A percentile compares a stretch with the other conserved stretches of the same genome.
Evolutionary conservation across 2,113 vertebrate species (phyloP).

Genomic region (Corythoichthys haematopterus): DNA sequence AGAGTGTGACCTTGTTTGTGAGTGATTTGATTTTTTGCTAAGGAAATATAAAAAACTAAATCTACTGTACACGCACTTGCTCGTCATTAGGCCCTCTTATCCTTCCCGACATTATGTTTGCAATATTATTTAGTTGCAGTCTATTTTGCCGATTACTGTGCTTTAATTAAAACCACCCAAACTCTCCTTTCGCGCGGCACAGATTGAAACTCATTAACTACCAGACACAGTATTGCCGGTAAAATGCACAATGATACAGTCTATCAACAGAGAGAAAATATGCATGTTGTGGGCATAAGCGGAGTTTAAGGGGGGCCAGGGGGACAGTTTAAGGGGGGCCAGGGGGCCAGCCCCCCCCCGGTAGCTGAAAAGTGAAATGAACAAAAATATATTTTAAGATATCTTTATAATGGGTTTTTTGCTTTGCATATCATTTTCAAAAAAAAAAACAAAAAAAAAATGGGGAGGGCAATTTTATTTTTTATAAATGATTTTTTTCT

Average conservation of each 20-base stretch:
- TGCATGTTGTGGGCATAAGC: slow-evolving; percentile 3
- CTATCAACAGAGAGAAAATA: slow-evolving; percentile 10
- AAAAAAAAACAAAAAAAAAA: too few species aligned
- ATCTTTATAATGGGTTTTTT: too few species aligned
- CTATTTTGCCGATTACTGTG: slow-evolving; percentile 43
- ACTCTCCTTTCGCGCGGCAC: slow-evolving; percentile 46
- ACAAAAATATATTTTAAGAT: too few species aligned
- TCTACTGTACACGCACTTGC: background rate
- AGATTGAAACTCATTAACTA: slow-evolving; percentile 56
- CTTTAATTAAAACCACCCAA: slow-evolving; percentile 59
- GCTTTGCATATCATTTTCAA: slow-evolving; percentile 9
- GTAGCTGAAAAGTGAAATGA: too few species aligned
- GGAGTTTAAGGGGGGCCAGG: too few species aligned
- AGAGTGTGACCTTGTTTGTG: slow-evolving; percentile 8
- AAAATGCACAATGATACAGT: slow-evolving; percentile 22
- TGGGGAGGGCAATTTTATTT: too few species aligned
- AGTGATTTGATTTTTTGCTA: slow-evolving; percentile 26
- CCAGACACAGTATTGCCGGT: slow-evolving; percentile 20
- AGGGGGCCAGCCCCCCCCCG: too few species aligned
- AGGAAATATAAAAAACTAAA: slow-evolving; percentile 12
- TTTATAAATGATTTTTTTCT: too few species aligned
- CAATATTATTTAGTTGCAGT: slow-evolving; percentile 2
- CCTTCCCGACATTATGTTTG: slow-evolving; percentile 22
- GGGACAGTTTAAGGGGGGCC: too few species aligned
- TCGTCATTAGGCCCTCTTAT: slow-evolving; percentile 17